Evolutionary conservation across 1,140 invertebrate species (phyloP).

Genomic region (Achatina immaculata): DNA sequence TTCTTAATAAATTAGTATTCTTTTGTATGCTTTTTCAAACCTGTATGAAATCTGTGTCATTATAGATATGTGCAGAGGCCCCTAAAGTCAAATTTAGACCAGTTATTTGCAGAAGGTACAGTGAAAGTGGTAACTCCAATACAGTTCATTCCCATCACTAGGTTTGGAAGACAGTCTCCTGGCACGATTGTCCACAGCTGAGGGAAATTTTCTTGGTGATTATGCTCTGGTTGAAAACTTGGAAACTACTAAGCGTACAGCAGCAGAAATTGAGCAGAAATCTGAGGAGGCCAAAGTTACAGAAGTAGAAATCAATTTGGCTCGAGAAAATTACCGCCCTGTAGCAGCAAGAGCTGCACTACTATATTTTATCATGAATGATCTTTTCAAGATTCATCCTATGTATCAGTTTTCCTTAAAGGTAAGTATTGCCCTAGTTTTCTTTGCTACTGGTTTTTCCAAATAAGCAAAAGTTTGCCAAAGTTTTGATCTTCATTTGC

Average conservation of each 20-base stretch:
- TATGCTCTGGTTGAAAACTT: slow-evolving; percentile 94
- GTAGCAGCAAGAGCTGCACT: slow-evolving; percentile 92
- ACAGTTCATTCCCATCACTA: background rate
- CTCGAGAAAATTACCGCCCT: slow-evolving; percentile 91
- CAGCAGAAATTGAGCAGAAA: slow-evolving; percentile 93
- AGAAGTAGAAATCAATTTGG: slow-evolving; percentile 91
- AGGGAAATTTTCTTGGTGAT: slow-evolving; percentile 91
- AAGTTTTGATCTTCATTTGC: too few species aligned
- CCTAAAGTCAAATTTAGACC: too few species aligned
- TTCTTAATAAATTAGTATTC: too few species aligned
- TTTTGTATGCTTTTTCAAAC: too few species aligned
- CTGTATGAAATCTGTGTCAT: too few species aligned
- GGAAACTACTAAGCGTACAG: slow-evolving; percentile 94
- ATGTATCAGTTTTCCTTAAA: slow-evolving; percentile 98
- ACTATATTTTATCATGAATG: slow-evolving; percentile 96
- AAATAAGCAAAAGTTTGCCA: too few species aligned
- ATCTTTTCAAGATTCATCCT: slow-evolving; percentile 95
- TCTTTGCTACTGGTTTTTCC: too few species aligned
- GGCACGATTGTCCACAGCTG: slow-evolving; percentile 90
- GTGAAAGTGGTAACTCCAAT: too few species aligned
- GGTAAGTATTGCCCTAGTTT: slow-evolving; percentile 78
- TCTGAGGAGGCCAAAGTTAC: slow-evolving; percentile 91
- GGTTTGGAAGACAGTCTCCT: slow-evolving; percentile 92
- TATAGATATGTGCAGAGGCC: too few species aligned
- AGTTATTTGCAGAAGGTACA: too few species aligned